A percentile compares a stretch with the other conserved stretches of the same genome.
phyloP scores from a whole-genome alignment of 2,113 vertebrate genomes.

The Solea solea region DNA sequence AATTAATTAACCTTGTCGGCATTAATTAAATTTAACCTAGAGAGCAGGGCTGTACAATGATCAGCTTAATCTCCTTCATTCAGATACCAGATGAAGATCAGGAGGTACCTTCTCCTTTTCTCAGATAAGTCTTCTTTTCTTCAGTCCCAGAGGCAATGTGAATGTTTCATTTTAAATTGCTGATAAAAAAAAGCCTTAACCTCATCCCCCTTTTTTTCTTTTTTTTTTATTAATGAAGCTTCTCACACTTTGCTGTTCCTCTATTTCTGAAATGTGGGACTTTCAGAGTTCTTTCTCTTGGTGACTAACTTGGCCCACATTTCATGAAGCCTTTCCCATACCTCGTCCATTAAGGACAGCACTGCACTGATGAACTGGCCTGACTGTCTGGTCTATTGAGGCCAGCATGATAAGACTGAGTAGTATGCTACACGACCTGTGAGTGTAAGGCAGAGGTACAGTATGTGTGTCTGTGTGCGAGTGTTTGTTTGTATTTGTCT shows the following conservation, averaged over 20 bases:
- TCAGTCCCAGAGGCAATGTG: conserved; percentile 11
- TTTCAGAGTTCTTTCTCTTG: conserved; percentile 24
- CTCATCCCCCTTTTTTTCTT: background rate
- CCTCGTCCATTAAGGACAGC: conserved; percentile 64
- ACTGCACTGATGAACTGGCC: conserved; percentile 36
- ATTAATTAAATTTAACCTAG: conserved; percentile 41
- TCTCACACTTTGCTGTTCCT: background rate
- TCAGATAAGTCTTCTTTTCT: conserved; percentile 12
- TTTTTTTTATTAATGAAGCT: conserved; percentile 19
- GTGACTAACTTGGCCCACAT: conserved; percentile 68
- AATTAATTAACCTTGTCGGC: conserved; percentile 42
- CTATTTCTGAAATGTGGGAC: conserved; percentile 28
- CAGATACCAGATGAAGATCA: conserved; percentile 33
- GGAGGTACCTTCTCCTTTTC: background rate
- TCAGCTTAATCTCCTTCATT: conserved; percentile 41
- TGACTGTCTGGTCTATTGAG: conserved; percentile 45
- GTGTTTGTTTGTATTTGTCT: background rate
- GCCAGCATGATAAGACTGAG: conserved; percentile 51
- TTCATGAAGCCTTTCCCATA: conserved; percentile 52
- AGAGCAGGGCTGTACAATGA: conserved; percentile 12
- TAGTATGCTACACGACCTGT: background rate
- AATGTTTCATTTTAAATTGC: conserved; percentile 21
- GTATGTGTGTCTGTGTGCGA: background rate
- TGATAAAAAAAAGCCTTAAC: conserved; percentile 16
- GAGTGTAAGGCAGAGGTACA: background rate